Base-by-base conservation (phyloP, 2,888 invertebrate genomes). In the Bruchidius siliquastri region DNA sequence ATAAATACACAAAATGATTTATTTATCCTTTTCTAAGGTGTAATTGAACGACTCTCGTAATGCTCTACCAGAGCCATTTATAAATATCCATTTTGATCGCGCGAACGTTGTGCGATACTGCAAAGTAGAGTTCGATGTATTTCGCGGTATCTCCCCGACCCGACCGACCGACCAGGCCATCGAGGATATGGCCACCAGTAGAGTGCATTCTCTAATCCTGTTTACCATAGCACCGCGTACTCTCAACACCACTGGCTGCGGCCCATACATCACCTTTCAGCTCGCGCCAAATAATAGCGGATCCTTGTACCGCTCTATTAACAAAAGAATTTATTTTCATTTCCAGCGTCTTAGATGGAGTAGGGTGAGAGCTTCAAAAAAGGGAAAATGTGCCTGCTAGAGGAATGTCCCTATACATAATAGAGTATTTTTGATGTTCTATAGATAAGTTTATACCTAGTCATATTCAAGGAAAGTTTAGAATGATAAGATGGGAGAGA, bases 311-410 rank as follows among this genome's bases (percentile, higher is more conserved):
- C 87, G 85, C 87, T 87, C 87, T 88, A 88, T 88, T 88, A 88
- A 87, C 85, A 86, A 86, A 87, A 86, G 88, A 87, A 88, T 88
- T 88, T 88, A 88, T 88, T 88, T 88, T 88, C 88, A 88, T 88
- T 88, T 85, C 80, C 82, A 73, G 73, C 71, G 73, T 32, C 49
- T 49, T 49, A 18, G 49, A 49, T 13, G 49, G 49, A 49, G 18
- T 13, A 49, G 49, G 49, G 18, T 13, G 49, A 49, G 49, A 8
- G 18, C 49, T 13, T 30, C n/a, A n/a, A n/a, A 26, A 26, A 26
- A 2, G 8, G 26, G 8, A 26, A 26, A 8, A 26, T 26, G 26
- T 26, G 8, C 26, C n/a, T n/a, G n/a, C n/a, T n/a, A n/a, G n/a
- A n/a, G n/a, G n/a, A n/a, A n/a, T n/a, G n/a, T n/a, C n/a, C n/a